A percentile compares a stretch with the other conserved stretches of the same genome.
Conservation (phyloP, 1,140 invertebrate genomes). For the Seison nebaliae region DNA sequence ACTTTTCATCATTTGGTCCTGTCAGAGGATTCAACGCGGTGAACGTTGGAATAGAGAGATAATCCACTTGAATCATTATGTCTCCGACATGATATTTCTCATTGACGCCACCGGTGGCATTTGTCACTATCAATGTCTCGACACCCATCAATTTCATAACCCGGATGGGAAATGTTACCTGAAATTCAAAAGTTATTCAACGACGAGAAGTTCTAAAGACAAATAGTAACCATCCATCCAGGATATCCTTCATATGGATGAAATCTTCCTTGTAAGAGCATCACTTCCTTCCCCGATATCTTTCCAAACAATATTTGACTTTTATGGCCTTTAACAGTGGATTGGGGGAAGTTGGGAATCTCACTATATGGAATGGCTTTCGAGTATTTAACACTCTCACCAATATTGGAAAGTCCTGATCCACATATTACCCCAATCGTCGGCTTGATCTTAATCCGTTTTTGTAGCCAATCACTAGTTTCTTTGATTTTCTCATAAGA, state of each 20-base stretch:
- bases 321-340: constrained; percentile 45
- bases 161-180: constrained; percentile 62
- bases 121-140: constrained; percentile 57
- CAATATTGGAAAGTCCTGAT: constrained; percentile 58
- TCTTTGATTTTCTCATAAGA: constrained; percentile 7
- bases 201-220: too few relatives aligned
- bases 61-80: constrained; percentile 81
- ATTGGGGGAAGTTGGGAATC: constrained; percentile 65
- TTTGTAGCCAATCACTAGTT: constrained; percentile 4
- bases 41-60: constrained; percentile 57
- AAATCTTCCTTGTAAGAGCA: constrained; percentile 82
- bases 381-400: constrained; percentile 45
- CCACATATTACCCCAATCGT: constrained; percentile 75
- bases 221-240: too few relatives aligned
- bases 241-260: constrained; percentile 85
- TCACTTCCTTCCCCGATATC: constrained; percentile 44
- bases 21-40: constrained; percentile 65
- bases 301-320: constrained; percentile 62
- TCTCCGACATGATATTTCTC: constrained; percentile 57
- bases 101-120: constrained; percentile 76
- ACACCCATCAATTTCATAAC: constrained; percentile 77
- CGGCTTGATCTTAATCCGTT: constrained; percentile 27
- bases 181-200: constrained; percentile 36
- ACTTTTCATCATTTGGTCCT: constrained; percentile 71
- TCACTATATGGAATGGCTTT: constrained; percentile 51